These are phyloP conservation scores for Chelonus insularis DNA, from an alignment of 1,140 invertebrate species.

Conservation along the genomic window DNA sequence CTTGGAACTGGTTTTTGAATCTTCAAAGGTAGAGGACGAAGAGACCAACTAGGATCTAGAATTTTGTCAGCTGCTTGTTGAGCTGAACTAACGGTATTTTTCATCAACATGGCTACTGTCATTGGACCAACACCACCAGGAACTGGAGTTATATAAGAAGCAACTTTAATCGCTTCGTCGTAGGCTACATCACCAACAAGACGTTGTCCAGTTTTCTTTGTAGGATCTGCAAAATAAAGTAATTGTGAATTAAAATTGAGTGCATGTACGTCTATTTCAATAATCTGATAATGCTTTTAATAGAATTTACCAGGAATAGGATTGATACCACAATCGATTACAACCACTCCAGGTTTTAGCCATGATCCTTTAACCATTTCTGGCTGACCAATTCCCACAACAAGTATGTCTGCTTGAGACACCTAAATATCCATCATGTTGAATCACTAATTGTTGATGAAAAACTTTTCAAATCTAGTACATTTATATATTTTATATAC, in stretches of 20 bases:
- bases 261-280: too few species aligned
- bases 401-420: constrained; percentile 86
- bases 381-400: constrained; percentile 91
- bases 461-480: too few species aligned
- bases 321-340: constrained; percentile 99
- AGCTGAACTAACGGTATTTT: constrained; percentile 90
- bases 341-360: constrained; percentile 97
- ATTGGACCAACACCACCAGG: constrained; percentile 98
- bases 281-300: too few species aligned
- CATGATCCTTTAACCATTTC: constrained; percentile 93
- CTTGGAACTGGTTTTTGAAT: constrained; percentile 73
- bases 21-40: constrained; percentile 66
- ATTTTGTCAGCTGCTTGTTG: constrained; percentile 64
- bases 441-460: too few species aligned
- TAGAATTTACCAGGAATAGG: constrained; percentile 63
- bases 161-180: constrained; percentile 75
- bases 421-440: constrained; percentile 40
- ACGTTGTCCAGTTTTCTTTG: constrained; percentile 80
- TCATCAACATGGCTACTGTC: constrained; percentile 98
- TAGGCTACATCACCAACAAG: constrained; percentile 96
- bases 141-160: constrained; percentile 93
- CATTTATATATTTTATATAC: too few species aligned
- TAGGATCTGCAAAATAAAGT: constrained; percentile 68
- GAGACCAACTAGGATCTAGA: constrained; percentile 65
- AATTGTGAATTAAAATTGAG: not conserved